These are phyloP conservation scores for Drosophila dives DNA, from an alignment of 2,888 invertebrate species.

Conservation along the genomic window DNA sequence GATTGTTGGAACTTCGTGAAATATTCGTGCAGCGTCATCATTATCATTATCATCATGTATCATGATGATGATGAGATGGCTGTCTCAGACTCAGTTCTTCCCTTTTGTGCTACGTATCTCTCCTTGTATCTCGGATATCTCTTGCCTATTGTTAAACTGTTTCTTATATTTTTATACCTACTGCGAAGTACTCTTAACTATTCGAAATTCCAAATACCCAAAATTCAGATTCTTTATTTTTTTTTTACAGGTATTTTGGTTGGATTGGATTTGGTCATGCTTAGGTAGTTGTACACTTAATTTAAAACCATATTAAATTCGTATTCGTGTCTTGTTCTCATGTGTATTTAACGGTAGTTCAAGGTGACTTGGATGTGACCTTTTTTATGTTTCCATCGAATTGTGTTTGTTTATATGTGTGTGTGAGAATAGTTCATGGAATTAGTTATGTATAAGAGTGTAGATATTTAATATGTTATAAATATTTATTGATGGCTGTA, in stretches of 20 bases:
- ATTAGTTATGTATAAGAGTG: background rate
- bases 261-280: constrained; percentile 66
- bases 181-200: constrained; percentile 5
- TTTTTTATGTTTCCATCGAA: background rate
- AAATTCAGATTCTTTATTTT: constrained; percentile 32
- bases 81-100: constrained; percentile 27
- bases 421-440: background rate
- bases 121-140: constrained; percentile 64
- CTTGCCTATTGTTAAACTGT: constrained; percentile 43
- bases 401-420: background rate
- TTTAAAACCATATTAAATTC: background rate
- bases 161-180: constrained; percentile 30
- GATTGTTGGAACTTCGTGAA: constrained; percentile 61
- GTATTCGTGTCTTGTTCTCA: constrained; percentile 2
- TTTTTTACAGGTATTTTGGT: constrained; percentile 49
- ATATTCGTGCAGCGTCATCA: constrained; percentile 74
- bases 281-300: constrained; percentile 33
- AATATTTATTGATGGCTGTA: background rate
- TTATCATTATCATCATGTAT: constrained; percentile 66
- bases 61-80: constrained; percentile 41
- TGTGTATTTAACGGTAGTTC: constrained; percentile 35
- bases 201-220: constrained; percentile 40
- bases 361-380: constrained; percentile 51
- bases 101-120: constrained; percentile 65
- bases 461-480: background rate